These are phyloP conservation scores for Mycalesis mineus DNA, from an alignment of 2,888 invertebrate genomes.

Conservation along the genomic window DNA sequence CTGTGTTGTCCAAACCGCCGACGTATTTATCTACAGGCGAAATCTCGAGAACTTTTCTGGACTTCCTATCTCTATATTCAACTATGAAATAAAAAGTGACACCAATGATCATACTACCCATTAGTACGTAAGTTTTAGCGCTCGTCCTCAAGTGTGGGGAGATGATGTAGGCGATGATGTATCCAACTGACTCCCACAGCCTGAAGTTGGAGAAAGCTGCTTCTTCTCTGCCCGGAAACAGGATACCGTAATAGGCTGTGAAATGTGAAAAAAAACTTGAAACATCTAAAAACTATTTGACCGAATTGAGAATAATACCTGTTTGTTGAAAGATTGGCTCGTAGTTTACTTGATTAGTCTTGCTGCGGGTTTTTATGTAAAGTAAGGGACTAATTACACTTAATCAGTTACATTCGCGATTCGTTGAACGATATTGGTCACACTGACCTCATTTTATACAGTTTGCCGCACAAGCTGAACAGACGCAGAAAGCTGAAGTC, in stretches of 20 bases:
- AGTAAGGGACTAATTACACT: no score
- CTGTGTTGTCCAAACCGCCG: slow-evolving; percentile 59
- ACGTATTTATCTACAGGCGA: slow-evolving; percentile 26
- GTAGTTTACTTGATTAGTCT: no score
- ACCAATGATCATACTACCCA: slow-evolving; percentile 68
- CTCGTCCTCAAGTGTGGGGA: slow-evolving; percentile 73
- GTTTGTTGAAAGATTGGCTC: no score
- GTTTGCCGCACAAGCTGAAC: no score
- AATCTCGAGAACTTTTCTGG: slow-evolving; percentile 37
- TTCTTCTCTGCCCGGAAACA: slow-evolving; percentile 81
- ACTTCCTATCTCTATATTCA: slow-evolving; percentile 49
- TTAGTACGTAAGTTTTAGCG: slow-evolving; percentile 74
- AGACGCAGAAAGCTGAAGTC: no score
- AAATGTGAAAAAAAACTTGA: neutral
- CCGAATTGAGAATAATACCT: no score
- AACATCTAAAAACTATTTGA: no score
- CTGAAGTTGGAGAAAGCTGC: slow-evolving; percentile 84
- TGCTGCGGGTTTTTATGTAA: no score
- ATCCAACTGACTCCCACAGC: slow-evolving; percentile 83
- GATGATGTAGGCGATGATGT: slow-evolving; percentile 80
- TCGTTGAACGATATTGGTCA: no score
- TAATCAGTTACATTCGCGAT: no score
- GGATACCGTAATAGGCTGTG: slow-evolving; percentile 74
- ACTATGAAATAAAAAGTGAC: slow-evolving; percentile 72
- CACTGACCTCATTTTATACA: no score